Percentiles rank a stretch among this genome's conserved stretches.
Conservation (phyloP, 2,888 invertebrate species). For the Tuta absoluta region DNA sequence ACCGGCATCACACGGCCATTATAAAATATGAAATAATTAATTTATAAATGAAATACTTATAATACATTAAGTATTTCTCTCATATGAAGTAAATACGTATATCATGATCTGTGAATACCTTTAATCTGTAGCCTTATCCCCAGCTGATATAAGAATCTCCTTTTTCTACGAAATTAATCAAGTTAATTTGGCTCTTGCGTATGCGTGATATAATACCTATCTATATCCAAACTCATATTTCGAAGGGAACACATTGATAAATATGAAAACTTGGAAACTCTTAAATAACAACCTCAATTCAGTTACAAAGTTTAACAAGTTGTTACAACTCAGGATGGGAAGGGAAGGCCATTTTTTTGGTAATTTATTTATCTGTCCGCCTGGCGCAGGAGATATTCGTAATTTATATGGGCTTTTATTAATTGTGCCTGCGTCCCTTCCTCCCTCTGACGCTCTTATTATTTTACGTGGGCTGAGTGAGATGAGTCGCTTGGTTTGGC, state of each 20-base stretch:
- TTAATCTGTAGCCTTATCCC: no score
- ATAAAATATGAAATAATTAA: no score
- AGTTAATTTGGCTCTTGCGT: no score
- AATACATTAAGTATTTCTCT: no score
- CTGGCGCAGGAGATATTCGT: constrained; percentile 28
- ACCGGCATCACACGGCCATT: no score
- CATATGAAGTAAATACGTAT: no score
- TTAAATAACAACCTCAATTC: constrained; percentile 3
- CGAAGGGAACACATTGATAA: background rate
- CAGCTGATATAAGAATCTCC: no score
- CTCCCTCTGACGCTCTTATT: constrained; percentile 23
- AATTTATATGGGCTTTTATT: constrained; percentile 30
- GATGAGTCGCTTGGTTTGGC: background rate
- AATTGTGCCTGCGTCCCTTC: constrained; percentile 27
- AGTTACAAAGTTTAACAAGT: constrained; percentile 2
- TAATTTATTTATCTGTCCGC: constrained; percentile 25
- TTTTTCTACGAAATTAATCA: no score
- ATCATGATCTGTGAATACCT: no score
- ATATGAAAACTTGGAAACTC: background rate
- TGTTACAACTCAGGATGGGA: background rate
- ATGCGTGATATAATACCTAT: no score
- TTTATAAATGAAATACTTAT: no score
- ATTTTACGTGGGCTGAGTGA: constrained; percentile 13
- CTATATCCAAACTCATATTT: background rate
- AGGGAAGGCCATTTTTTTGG: constrained; percentile 21